Evolutionary conservation across 2,797 vertebrate species (phyloP).

Genomic region (Fringilla coelebs): DNA sequence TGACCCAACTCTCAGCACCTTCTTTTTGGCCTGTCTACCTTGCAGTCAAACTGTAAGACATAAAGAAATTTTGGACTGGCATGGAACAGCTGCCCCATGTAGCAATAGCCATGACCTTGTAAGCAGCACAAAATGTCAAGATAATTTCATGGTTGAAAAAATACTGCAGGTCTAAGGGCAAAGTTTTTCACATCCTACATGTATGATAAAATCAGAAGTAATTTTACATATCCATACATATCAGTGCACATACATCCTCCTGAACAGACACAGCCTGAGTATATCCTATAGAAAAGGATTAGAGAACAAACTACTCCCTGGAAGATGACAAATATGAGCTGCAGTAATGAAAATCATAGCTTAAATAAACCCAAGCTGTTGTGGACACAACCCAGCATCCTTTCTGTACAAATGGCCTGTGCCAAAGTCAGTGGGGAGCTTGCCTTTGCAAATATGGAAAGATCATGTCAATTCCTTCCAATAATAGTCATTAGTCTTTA

Average conservation of each 20-base stretch:
- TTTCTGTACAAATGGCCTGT: background rate
- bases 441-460: conserved; percentile 46
- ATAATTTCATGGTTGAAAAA: background rate
- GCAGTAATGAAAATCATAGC: background rate
- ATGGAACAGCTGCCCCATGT: background rate
- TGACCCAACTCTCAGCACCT: background rate
- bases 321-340: background rate
- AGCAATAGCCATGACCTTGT: background rate
- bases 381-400: background rate
- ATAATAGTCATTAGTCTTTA: conserved; percentile 28
- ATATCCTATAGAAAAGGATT: background rate
- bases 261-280: background rate
- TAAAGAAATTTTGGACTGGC: background rate
- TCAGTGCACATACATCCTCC: background rate
- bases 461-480: conserved; percentile 36
- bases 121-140: background rate
- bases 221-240: background rate
- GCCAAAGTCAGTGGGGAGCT: conserved; percentile 22
- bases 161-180: background rate
- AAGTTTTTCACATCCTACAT: background rate
- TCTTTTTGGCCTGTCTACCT: background rate
- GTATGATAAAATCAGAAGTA: background rate
- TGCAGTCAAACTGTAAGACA: background rate
- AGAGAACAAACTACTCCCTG: background rate
- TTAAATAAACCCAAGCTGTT: conserved; percentile 10